phyloP scores from a whole-genome alignment of 2,888 invertebrate genomes.

The Scaptomyza polygonia region DNA sequence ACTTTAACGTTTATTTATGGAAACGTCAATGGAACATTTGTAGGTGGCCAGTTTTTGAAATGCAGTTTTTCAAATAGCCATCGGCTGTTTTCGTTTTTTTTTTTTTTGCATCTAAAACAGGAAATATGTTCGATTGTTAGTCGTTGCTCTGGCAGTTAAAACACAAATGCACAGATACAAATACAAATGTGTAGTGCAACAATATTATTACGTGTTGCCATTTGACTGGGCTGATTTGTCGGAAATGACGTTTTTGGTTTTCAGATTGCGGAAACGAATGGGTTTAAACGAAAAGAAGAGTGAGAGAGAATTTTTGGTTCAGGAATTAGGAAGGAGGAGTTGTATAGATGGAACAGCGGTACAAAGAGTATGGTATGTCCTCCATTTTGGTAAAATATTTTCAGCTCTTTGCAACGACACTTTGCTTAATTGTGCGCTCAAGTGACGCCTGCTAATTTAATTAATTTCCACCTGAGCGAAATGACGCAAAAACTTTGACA shows the following conservation, averaged over 20 bases:
- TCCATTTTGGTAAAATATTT: constrained; percentile 61
- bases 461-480: constrained; percentile 73
- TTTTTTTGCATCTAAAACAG: constrained; percentile 63
- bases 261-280: constrained; percentile 56
- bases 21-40: constrained; percentile 55
- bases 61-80: constrained; percentile 28
- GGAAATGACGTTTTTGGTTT: constrained; percentile 75
- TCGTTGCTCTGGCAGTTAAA: constrained; percentile 51
- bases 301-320: constrained; percentile 33
- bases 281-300: neutral
- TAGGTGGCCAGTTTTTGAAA: constrained; percentile 33
- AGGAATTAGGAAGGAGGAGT: neutral
- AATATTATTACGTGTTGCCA: constrained; percentile 58
- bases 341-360: neutral
- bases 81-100: too few relatives aligned
- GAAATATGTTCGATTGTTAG: constrained; percentile 67
- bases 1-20: constrained; percentile 19
- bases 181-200: constrained; percentile 24
- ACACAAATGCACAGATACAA: constrained; percentile 24
- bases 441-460: constrained; percentile 79
- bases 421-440: constrained; percentile 72
- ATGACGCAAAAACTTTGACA: constrained; percentile 57
- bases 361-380: constrained; percentile 12
- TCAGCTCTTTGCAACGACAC: constrained; percentile 67
- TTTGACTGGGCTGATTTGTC: constrained; percentile 79